These are phyloP conservation scores for Sesia bembeciformis DNA, from an alignment of 2,888 invertebrate species.

Conservation along the genomic window DNA sequence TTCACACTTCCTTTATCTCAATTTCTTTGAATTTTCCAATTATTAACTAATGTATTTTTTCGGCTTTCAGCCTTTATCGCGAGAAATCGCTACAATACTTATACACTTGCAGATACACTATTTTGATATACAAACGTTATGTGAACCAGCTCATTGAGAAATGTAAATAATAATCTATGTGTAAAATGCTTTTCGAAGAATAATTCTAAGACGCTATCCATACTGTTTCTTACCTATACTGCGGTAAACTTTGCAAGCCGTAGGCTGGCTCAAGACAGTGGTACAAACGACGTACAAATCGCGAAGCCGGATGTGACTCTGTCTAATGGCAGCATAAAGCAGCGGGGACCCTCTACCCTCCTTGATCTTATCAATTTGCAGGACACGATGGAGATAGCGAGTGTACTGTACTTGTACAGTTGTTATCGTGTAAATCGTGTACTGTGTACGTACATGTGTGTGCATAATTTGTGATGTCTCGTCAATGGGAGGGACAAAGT, in stretches of 20 bases:
- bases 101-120: no score
- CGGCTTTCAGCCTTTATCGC: no score
- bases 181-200: no score
- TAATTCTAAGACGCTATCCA: not conserved
- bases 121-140: no score
- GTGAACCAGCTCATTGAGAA: no score
- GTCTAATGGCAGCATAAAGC: slow-evolving; percentile 54
- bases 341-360: slow-evolving; percentile 35
- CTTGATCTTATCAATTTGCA: slow-evolving; percentile 51
- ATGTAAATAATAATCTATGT: no score
- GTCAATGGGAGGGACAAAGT: no score
- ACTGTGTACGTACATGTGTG: not conserved
- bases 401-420: slow-evolving; percentile 23
- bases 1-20: no score
- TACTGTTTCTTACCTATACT: not conserved
- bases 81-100: no score
- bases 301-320: slow-evolving; percentile 41
- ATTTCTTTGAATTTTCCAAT: no score
- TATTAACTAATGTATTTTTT: no score
- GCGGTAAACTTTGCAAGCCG: slow-evolving; percentile 29
- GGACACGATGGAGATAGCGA: slow-evolving; percentile 32
- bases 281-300: slow-evolving; percentile 55
- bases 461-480: not conserved
- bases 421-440: slow-evolving; percentile 5
- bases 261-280: slow-evolving; percentile 47